Conservation (phyloP, 2,113 vertebrate species). For the Chelonoidis abingdonii region DNA sequence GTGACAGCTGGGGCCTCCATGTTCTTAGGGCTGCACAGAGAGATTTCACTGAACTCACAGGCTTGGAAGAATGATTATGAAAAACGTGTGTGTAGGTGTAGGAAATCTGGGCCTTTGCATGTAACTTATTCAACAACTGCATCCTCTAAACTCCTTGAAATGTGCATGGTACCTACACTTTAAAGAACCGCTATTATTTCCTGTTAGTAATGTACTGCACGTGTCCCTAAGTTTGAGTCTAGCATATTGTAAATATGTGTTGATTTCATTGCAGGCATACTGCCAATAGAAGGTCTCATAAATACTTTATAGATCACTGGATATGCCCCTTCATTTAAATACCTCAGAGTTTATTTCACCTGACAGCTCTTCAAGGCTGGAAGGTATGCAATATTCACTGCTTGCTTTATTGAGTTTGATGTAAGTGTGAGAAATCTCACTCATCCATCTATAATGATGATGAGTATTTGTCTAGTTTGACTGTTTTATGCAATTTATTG, state of each 20-base stretch:
- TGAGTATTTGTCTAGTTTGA: conserved; percentile 23
- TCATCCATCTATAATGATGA: not conserved
- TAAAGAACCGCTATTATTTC: not conserved
- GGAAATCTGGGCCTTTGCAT: accelerated
- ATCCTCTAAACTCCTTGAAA: not conserved
- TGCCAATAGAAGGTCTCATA: not conserved
- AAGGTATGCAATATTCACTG: not conserved
- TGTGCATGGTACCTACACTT: not conserved
- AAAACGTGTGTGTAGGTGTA: not conserved
- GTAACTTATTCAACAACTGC: accelerated
- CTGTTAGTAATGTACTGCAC: not conserved
- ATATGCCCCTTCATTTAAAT: not conserved
- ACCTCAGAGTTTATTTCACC: not conserved
- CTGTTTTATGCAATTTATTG: not conserved
- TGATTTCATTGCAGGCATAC: not conserved
- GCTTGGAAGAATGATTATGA: not conserved
- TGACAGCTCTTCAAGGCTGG: not conserved
- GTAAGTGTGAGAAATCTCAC: not conserved
- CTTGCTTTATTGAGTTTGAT: not conserved
- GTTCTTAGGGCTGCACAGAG: not conserved
- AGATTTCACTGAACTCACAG: not conserved
- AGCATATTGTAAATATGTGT: not conserved
- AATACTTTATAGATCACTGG: not conserved
- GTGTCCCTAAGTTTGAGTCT: not conserved
- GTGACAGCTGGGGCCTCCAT: not conserved